These are phyloP conservation scores for Drosophila cognata DNA, from an alignment of 2,888 invertebrate species.

Conservation along the genomic window DNA sequence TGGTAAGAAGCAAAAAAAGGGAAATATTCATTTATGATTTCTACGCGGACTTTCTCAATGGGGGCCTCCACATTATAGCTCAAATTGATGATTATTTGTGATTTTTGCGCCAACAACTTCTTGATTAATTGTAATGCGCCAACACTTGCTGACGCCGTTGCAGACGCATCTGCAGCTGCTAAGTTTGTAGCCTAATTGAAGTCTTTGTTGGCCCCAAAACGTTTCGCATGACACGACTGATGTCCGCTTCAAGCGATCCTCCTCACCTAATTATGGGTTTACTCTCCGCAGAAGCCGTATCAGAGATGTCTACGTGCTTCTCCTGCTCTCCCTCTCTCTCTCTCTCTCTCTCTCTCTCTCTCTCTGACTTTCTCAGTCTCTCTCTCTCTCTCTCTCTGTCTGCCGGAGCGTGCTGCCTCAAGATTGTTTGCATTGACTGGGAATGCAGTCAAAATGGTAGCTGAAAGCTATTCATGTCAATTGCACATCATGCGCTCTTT, in stretches of 20 bases:
- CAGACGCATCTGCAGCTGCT: slow-evolving; percentile 63
- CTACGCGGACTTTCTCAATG: slow-evolving; percentile 61
- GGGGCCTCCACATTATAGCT: slow-evolving; percentile 34
- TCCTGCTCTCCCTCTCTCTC: background rate
- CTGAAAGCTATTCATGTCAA: slow-evolving; percentile 66
- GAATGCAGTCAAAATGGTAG: slow-evolving; percentile 20
- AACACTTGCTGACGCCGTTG: background rate
- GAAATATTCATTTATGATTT: slow-evolving; percentile 45
- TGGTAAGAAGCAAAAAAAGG: background rate
- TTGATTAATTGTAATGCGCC: slow-evolving; percentile 75
- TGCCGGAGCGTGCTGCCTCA: slow-evolving; percentile 32
- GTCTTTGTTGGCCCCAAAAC: slow-evolving; percentile 66
- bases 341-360: background rate
- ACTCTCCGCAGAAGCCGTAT: slow-evolving; percentile 19
- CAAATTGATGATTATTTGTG: slow-evolving; percentile 76
- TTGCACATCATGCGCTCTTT: slow-evolving; percentile 71
- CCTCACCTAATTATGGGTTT: slow-evolving; percentile 66
- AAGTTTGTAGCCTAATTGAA: slow-evolving; percentile 58
- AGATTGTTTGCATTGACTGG: slow-evolving; percentile 55
- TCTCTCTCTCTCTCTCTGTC: background rate
- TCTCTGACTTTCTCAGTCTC: background rate
- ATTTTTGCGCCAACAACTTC: slow-evolving; percentile 68
- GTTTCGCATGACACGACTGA: slow-evolving; percentile 60
- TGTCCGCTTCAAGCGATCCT: slow-evolving; percentile 7
- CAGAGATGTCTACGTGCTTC: slow-evolving; percentile 12